Base-by-base conservation (phyloP, 2,888 invertebrate genomes). In the Cryptophagus acutangulus region DNA sequence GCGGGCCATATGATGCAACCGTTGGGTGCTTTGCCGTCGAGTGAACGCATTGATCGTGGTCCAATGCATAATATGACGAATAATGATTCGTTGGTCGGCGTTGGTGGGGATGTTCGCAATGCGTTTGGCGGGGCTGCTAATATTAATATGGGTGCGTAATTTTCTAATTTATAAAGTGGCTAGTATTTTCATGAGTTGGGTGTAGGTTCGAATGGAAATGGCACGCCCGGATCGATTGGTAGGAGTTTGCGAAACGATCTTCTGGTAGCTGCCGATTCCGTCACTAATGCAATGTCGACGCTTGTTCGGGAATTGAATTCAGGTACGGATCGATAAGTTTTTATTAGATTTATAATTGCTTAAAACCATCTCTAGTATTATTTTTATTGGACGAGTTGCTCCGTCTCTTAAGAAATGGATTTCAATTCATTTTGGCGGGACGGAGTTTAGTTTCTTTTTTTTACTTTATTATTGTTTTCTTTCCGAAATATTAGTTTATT, bases 251-350 rank as follows among this genome's bases (percentile, higher is more conserved):
- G 87, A 59, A 88, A 89, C 63, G 93, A 94, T 71, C 78, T 97
- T 39, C 77, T 96, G 54, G 87, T 89, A 62, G 95, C 96, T 33
- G 96, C 96, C 30, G 96, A 96, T 72, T 94, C 92, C 17, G 95
- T 97, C 55, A 95, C 96, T 46, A 91, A 91, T 71, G 96, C 96
- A 46, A 96, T 97, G 94, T 93, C 94, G 20, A 91, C 92, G 16
- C 79, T 97, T 56, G 96, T 97, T 56, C 80, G 91, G 69, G 96
- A 97, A 75, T 79, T 96, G 38, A 94, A 95, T 72, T 88, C 91
- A 75, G 89, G 87, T 87, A 73, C 73, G 76, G 63, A 65, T 49
- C 56, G 58, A 47, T 60, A 54, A 48, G 47, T 15, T 16, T 8
- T 4, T 4, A 3, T 20, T 10, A 6, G 31, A n/a, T n/a, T 31